Evolutionary conservation across 2,888 invertebrate species (phyloP).

Genomic region (Diaphora mendica): DNA sequence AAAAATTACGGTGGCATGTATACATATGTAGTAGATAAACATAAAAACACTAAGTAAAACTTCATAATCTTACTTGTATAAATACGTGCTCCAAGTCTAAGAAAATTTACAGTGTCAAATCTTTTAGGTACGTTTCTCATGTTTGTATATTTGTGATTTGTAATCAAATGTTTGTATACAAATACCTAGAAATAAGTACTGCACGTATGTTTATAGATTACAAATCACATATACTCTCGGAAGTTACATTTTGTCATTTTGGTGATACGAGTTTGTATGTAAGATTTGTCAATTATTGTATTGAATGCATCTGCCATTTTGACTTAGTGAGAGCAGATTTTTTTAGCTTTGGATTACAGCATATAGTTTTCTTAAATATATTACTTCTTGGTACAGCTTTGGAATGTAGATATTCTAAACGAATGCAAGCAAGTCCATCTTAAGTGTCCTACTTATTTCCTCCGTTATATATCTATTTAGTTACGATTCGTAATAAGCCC

Average conservation of each 20-base stretch:
- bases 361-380: background rate
- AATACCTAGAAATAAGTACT: background rate
- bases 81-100: slow-evolving; percentile 9
- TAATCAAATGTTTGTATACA: slow-evolving; percentile 9
- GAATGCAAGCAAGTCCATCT: no score
- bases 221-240: slow-evolving; percentile 14
- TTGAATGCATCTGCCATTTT: background rate
- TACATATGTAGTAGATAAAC: background rate
- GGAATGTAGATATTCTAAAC: no score
- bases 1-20: no score
- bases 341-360: background rate
- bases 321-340: background rate
- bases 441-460: no score
- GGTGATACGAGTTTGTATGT: background rate
- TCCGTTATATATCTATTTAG: no score
- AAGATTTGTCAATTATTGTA: background rate
- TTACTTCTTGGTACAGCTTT: background rate
- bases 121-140: slow-evolving; percentile 14
- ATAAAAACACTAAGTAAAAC: background rate
- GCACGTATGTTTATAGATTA: slow-evolving; percentile 12
- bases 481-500: no score
- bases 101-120: slow-evolving; percentile 5
- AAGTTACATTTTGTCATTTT: slow-evolving; percentile 5
- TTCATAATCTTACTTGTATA: slow-evolving; percentile 12
- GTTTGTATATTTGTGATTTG: slow-evolving; percentile 14